Evolutionary conservation across 2,888 invertebrate species (phyloP), one percentile per base, ranked within the genome.

Genomic region (Phengaris alcon): DNA sequence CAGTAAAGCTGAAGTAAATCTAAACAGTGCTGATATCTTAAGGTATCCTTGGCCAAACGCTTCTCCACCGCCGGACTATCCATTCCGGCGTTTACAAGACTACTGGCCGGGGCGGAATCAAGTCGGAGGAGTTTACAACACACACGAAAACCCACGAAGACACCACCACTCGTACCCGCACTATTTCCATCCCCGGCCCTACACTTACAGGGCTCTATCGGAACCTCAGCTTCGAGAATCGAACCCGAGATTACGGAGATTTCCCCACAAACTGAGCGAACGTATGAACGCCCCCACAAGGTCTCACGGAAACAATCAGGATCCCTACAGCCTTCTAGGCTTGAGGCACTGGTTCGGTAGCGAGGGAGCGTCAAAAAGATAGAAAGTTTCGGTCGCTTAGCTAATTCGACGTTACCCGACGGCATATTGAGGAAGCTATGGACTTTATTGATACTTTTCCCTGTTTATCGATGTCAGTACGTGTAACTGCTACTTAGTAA

Each of bases 341-440:
- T 83, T 93, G 75, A 88, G 91, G 80, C 93, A 93, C 84, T 93
- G 93, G 93, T 91, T 93, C 80, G 91, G 91, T 82, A 90, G 88
- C 80, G 92, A 93, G 86, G 90, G 89, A 76, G 86, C 89, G 75
- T 88, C 92, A 77, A 92, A 93, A 82, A 93, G 93, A 93, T 93
- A 93, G 92, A 83, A 87, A 81, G 80, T 77, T 85, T 82, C 77
- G 79, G 77, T 77, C 82, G 78, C 79, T 84, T 87, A 90, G 87
- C 88, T 84, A 90, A 90, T 86, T 88, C 87, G 90, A 93, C 91
- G 93, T 93, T 93, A 93, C 93, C 93, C 93, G 92, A 93, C 89
- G 88, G 90, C 87, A 84, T 93, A 90, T 92, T 90, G 86, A 90
- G 92, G 85, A 89, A 90, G 93, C 93, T 92, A 89, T 92, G 91